phyloP scores from a whole-genome alignment of 2,888 invertebrate genomes.

The Macaria notata region DNA sequence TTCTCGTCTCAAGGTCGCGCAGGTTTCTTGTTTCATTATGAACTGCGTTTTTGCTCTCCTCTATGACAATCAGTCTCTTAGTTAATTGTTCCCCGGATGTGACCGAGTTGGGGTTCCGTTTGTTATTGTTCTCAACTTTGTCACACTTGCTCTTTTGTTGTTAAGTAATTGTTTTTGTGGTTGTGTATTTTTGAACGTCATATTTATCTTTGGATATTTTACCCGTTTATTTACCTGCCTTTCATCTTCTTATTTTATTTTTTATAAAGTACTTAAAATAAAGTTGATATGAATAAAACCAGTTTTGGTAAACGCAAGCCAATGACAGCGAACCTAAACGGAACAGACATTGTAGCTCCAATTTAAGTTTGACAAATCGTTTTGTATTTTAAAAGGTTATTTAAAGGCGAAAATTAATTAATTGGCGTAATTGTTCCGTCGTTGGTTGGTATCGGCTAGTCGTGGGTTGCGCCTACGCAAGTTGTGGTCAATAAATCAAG shows the following conservation, averaged over 20 bases:
- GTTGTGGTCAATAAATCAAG: constrained; percentile 50
- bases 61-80: constrained; percentile 24
- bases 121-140: constrained; percentile 25
- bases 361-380: background rate
- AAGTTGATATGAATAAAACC: no score
- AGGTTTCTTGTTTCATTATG: constrained; percentile 40
- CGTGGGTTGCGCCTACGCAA: constrained; percentile 63
- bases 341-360: background rate
- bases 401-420: constrained; percentile 30
- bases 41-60: constrained; percentile 39
- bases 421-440: constrained; percentile 32
- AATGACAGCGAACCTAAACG: background rate
- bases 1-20: constrained; percentile 62
- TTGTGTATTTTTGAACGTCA: background rate
- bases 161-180: constrained; percentile 2
- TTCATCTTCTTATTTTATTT: no score
- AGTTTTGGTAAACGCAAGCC: background rate
- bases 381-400: constrained; percentile 10
- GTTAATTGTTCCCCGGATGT: constrained; percentile 34
- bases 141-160: constrained; percentile 24
- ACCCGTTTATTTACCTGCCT: no score
- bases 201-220: background rate
- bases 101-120: constrained; percentile 28
- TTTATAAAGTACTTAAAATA: no score
- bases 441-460: constrained; percentile 23